Percentiles rank a stretch among this genome's conserved stretches.
Evolutionary conservation across 2,888 invertebrate species (phyloP).

Genomic region (Zhengitettix transpicula): DNA sequence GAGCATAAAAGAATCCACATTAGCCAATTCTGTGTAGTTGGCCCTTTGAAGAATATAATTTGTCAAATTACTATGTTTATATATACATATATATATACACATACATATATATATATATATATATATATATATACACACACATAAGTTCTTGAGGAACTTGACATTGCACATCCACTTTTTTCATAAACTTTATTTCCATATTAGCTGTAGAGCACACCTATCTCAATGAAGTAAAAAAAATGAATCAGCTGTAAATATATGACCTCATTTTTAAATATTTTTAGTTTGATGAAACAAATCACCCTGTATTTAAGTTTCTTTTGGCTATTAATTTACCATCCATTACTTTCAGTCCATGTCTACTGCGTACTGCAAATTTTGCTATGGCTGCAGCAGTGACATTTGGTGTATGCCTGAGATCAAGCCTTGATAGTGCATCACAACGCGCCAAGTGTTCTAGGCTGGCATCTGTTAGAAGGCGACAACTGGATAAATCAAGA

Average conservation of each 20-base stretch:
- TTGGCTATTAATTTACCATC: slow-evolving; percentile 11
- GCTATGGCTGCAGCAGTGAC: slow-evolving; percentile 69
- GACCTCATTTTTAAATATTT: neutral
- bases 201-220: too few relatives aligned
- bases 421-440: slow-evolving; percentile 52
- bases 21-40: too few relatives aligned
- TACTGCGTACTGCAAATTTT: slow-evolving; percentile 47
- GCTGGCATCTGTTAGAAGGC: slow-evolving; percentile 63
- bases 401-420: slow-evolving; percentile 62
- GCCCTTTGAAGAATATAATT: too few relatives aligned
- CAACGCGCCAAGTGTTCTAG: slow-evolving; percentile 66
- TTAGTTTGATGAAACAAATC: neutral
- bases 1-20: too few relatives aligned
- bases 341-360: slow-evolving; percentile 11
- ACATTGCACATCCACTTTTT: neutral
- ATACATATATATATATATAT: too few relatives aligned
- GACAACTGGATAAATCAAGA: slow-evolving; percentile 67
- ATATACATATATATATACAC: too few relatives aligned
- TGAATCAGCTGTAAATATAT: too few relatives aligned
- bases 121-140: too few relatives aligned
- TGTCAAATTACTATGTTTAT: too few relatives aligned
- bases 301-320: neutral
- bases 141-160: neutral
- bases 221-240: too few relatives aligned
- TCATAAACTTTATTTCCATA: neutral